Conservation (phyloP, 1,140 invertebrate species). For the Panulirus ornatus region DNA sequence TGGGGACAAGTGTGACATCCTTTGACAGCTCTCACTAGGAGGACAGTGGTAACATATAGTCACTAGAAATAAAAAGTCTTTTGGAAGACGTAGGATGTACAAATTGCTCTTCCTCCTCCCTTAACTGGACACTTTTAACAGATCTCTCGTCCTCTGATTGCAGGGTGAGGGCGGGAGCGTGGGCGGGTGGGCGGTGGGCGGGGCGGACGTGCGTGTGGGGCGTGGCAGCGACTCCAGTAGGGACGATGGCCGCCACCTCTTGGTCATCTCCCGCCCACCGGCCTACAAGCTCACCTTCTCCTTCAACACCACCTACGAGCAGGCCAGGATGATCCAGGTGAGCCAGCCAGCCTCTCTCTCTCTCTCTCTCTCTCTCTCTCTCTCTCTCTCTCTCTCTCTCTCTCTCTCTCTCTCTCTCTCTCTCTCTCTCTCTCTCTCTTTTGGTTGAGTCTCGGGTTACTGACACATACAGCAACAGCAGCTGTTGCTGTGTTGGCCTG, state of each 20-base stretch:
- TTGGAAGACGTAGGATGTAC: too few species aligned
- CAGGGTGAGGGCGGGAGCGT: slow-evolving; percentile 65
- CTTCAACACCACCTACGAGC: slow-evolving; percentile 53
- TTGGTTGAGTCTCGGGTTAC: too few species aligned
- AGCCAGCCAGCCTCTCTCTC: background rate
- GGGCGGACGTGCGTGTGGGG: slow-evolving; percentile 54
- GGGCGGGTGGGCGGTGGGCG: slow-evolving; percentile 60
- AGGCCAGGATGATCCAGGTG: slow-evolving; percentile 57
- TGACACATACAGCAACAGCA: too few species aligned
- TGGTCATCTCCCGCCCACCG: slow-evolving; percentile 53
- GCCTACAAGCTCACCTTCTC: slow-evolving; percentile 64
- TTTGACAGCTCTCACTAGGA: too few species aligned
- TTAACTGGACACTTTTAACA: too few species aligned
- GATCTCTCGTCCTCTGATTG: too few species aligned
- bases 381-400: slow-evolving; percentile 2
- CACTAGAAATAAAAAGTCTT: too few species aligned
- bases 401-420: slow-evolving; percentile 1
- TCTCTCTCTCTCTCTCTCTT: background rate
- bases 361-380: slow-evolving; percentile 11
- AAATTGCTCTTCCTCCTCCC: too few species aligned
- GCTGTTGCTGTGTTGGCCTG: too few species aligned
- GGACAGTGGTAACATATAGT: too few species aligned
- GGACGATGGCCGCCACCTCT: slow-evolving; percentile 52
- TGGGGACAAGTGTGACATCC: background rate
- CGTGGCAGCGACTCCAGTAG: slow-evolving; percentile 34